phyloP scores from a whole-genome alignment of 2,113 vertebrate species.

The Eleginops maclovinus region DNA sequence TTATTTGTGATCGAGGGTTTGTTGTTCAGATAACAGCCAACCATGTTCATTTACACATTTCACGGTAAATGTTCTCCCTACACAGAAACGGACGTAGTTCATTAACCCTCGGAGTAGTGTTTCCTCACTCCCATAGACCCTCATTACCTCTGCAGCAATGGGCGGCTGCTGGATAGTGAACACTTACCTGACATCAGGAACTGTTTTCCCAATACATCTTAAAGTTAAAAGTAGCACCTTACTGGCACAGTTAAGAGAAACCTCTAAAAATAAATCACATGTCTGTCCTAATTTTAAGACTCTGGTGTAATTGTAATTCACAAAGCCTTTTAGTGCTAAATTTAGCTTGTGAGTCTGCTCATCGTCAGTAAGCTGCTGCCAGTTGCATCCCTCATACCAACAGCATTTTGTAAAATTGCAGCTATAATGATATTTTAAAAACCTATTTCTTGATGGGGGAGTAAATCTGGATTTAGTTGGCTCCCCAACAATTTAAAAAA shows the following conservation, averaged over 20 bases:
- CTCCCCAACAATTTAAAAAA: not conserved
- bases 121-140: not conserved
- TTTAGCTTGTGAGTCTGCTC: not conserved
- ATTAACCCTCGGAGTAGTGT: conserved; percentile 4
- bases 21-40: not conserved
- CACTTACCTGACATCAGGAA: not conserved
- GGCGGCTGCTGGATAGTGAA: not conserved
- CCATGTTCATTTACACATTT: conserved; percentile 27
- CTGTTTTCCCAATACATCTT: not conserved
- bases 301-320: not conserved
- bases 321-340: not conserved
- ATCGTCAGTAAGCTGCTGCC: not conserved
- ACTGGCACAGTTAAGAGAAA: not conserved
- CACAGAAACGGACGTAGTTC: conserved; percentile 2
- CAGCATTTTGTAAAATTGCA: conserved; percentile 1
- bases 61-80: conserved; percentile 4
- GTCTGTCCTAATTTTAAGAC: not conserved
- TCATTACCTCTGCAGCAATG: not conserved
- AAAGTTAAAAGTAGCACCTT: not conserved
- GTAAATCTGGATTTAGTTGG: not conserved
- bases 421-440: not conserved
- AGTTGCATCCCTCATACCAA: not conserved
- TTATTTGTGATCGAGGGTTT: conserved; percentile 18
- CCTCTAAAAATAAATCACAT: not conserved
- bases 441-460: not conserved